These are phyloP conservation scores for Drosophila santomea DNA, from an alignment of 1,140 invertebrate genomes.

Conservation along the genomic window DNA sequence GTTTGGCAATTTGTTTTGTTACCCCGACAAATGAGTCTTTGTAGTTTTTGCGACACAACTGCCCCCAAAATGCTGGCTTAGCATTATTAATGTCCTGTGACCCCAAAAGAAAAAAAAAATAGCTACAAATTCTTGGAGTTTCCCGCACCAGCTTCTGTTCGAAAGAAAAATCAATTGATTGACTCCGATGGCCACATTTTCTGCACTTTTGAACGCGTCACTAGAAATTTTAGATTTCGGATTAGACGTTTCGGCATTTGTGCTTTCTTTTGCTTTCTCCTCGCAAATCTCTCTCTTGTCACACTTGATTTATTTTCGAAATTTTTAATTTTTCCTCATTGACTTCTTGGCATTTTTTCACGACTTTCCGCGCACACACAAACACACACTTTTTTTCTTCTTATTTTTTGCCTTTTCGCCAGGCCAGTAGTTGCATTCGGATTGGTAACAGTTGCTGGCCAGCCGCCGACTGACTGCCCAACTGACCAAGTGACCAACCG, in stretches of 20 bases:
- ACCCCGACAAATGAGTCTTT: conserved; percentile 13
- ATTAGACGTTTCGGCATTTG: conserved; percentile 40
- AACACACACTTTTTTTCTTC: conserved; percentile 23
- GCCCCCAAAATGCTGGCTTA: conserved; percentile 21
- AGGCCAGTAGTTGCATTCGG: conserved; percentile 24
- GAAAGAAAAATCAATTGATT: conserved; percentile 77
- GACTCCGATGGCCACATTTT: conserved; percentile 69
- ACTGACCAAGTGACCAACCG: conserved; percentile 20
- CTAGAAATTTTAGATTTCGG: conserved; percentile 57
- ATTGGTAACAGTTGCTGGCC: conserved; percentile 19
- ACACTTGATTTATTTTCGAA: conserved; percentile 75
- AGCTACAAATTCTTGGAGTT: conserved; percentile 6
- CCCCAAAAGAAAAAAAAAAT: conserved; percentile 5
- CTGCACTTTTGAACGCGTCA: conserved; percentile 80
- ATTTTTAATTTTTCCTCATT: conserved; percentile 59
- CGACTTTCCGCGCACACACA: conserved; percentile 25
- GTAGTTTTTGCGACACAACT: conserved; percentile 45
- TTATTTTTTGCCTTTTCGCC: conserved; percentile 16
- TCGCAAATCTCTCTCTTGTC: conserved; percentile 41
- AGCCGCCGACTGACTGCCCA: conserved; percentile 19
- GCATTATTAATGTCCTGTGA: conserved; percentile 52
- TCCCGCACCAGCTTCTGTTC: background rate
- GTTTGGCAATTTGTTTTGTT: conserved; percentile 61
- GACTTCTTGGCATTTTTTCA: conserved; percentile 47
- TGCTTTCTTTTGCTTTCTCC: conserved; percentile 23